A percentile compares a stretch with the other conserved stretches of the same genome.
phyloP scores from a whole-genome alignment of 2,797 vertebrate species.

The Danio albolineatus region DNA sequence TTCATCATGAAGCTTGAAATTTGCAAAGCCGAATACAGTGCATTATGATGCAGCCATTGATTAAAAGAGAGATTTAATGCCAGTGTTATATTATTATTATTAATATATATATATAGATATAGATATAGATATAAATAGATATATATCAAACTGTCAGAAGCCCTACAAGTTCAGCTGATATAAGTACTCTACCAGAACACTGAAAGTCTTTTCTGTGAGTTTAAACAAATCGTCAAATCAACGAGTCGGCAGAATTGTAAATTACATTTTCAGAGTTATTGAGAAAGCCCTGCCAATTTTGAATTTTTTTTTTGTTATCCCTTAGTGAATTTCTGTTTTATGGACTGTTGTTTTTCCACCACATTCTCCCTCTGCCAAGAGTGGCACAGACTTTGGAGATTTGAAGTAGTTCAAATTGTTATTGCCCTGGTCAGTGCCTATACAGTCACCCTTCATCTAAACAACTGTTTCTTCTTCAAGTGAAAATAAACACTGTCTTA shows the following conservation, averaged over 20 bases:
- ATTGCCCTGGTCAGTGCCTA: constrained; percentile 1
- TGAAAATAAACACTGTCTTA: background rate
- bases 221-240: constrained; percentile 39
- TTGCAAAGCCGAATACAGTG: background rate
- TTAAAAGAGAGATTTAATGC: background rate
- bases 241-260: constrained; percentile 27
- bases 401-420: background rate
- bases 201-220: constrained; percentile 8
- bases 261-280: constrained; percentile 34
- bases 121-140: too few relatives aligned
- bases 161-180: constrained; percentile 27
- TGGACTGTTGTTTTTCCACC: constrained; percentile 2
- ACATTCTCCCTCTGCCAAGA: constrained; percentile 7
- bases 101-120: too few relatives aligned
- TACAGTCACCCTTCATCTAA: background rate
- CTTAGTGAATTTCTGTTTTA: constrained; percentile 39
- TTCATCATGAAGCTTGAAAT: background rate
- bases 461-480: constrained; percentile 8
- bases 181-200: constrained; percentile 13
- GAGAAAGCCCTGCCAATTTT: constrained; percentile 12
- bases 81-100: background rate
- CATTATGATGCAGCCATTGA: background rate
- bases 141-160: background rate
- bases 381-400: background rate
- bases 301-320: constrained; percentile 15